phyloP scores from a whole-genome alignment of 2,888 invertebrate genomes.

The Orthosia gracilis region DNA sequence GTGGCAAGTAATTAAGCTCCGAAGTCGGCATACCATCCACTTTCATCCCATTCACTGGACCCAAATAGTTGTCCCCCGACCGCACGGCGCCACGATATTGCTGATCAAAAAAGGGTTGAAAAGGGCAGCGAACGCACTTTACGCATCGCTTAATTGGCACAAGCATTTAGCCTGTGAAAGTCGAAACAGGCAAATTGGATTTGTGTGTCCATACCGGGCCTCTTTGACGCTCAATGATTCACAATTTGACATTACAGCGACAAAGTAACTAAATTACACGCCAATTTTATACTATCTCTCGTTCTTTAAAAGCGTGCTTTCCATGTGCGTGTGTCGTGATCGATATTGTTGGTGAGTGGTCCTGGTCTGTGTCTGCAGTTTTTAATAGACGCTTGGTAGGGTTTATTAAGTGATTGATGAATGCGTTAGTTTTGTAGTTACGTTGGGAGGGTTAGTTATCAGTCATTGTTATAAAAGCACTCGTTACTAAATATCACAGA shows the following conservation, averaged over 20 bases:
- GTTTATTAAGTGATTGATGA: constrained; percentile 22
- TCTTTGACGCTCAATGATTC: constrained; percentile 86
- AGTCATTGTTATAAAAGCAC: neutral
- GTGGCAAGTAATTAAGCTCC: constrained; percentile 73
- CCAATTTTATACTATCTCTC: constrained; percentile 81
- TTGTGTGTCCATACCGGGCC: constrained; percentile 80
- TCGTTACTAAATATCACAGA: too few species aligned
- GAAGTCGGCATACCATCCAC: constrained; percentile 69
- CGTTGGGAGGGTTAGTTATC: neutral
- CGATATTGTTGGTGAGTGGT: constrained; percentile 28
- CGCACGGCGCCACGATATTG: constrained; percentile 69
- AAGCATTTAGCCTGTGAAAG: constrained; percentile 86
- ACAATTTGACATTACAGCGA: constrained; percentile 85
- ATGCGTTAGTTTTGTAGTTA: neutral
- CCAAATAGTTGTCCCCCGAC: constrained; percentile 76
- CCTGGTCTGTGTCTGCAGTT: neutral
- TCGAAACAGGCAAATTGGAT: constrained; percentile 89
- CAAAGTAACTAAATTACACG: constrained; percentile 86
- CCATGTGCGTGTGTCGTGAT: constrained; percentile 50
- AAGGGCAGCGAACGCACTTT: constrained; percentile 83
- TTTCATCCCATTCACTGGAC: constrained; percentile 75
- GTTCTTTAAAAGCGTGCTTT: constrained; percentile 64
- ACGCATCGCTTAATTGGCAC: constrained; percentile 88
- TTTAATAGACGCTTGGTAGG: constrained; percentile 21
- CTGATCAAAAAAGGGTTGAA: constrained; percentile 78